Percentiles rank a stretch among this genome's conserved stretches.
These are phyloP conservation scores for Nomada flava DNA, from an alignment of 2,888 invertebrate genomes.

Conservation along the genomic window DNA sequence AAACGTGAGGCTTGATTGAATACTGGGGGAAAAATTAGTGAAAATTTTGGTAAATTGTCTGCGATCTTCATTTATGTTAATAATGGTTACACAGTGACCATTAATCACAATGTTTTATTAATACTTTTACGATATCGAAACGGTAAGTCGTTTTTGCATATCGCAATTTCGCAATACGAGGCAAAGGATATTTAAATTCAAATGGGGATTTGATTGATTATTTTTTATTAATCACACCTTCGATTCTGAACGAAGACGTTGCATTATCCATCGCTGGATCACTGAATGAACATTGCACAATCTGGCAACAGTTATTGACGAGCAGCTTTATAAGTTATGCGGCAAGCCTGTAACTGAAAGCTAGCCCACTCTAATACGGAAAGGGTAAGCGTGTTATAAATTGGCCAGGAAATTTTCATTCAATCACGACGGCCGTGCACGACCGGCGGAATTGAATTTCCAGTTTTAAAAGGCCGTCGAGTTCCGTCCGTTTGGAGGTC, in stretches of 20 bases:
- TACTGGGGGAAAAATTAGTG: too few relatives aligned
- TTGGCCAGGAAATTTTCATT: neutral
- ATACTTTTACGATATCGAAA: too few relatives aligned
- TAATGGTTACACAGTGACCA: too few relatives aligned
- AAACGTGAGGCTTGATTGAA: too few relatives aligned
- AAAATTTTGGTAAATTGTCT: too few relatives aligned
- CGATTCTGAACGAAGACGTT: constrained; percentile 6
- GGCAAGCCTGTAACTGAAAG: constrained; percentile 3
- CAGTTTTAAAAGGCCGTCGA: constrained; percentile 38
- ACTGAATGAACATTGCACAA: constrained; percentile 7
- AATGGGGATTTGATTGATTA: too few relatives aligned
- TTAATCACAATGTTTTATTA: too few relatives aligned
- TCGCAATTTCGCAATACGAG: too few relatives aligned
- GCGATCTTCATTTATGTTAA: too few relatives aligned
- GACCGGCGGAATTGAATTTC: constrained; percentile 5
- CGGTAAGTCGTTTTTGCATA: too few relatives aligned
- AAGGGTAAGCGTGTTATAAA: neutral
- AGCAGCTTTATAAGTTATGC: constrained; percentile 18
- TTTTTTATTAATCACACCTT: neutral
- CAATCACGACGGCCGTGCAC: constrained; percentile 10
- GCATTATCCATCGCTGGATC: neutral
- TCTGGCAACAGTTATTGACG: neutral
- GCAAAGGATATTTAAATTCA: too few relatives aligned
- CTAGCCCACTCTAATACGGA: neutral
- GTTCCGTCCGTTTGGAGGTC: constrained; percentile 49